Evolutionary conservation across 2,888 invertebrate species (phyloP).

Genomic region (Macrostomum cliftonense): DNA sequence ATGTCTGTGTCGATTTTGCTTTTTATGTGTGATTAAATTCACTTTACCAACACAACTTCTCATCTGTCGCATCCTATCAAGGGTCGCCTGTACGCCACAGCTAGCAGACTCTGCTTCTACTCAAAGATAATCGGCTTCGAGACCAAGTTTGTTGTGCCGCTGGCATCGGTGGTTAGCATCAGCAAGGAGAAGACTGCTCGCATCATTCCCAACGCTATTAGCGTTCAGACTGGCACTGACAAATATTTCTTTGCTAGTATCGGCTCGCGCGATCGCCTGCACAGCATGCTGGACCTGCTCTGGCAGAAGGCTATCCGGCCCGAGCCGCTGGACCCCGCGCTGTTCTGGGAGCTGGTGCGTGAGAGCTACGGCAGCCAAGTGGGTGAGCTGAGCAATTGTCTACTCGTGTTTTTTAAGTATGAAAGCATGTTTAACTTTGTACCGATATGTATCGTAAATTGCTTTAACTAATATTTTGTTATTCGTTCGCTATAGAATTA

Average conservation of each 20-base stretch:
- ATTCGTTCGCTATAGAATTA: too few species aligned
- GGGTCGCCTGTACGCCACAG: constrained; percentile 80
- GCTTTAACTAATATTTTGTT: too few species aligned
- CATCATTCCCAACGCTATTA: constrained; percentile 87
- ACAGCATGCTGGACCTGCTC: constrained; percentile 76
- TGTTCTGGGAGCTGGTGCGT: constrained; percentile 77
- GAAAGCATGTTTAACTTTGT: too few species aligned
- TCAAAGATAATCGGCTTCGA: constrained; percentile 95
- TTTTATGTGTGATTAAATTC: too few species aligned
- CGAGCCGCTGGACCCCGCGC: constrained; percentile 55
- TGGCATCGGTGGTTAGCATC: constrained; percentile 75
- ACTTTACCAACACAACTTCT: too few species aligned
- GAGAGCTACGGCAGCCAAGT: constrained; percentile 79
- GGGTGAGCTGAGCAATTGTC: constrained; percentile 67
- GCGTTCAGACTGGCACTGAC: constrained; percentile 45
- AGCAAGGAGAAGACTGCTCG: constrained; percentile 50
- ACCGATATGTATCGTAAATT: too few species aligned
- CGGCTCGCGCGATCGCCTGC: constrained; percentile 75
- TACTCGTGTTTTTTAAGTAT: not conserved
- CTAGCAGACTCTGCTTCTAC: constrained; percentile 85
- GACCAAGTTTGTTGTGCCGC: constrained; percentile 59
- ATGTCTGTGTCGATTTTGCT: too few species aligned
- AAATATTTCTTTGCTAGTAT: constrained; percentile 86
- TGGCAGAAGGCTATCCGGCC: constrained; percentile 56
- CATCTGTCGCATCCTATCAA: too few species aligned